Conservation (phyloP, 2,888 invertebrate genomes). For the Plebejus anna region DNA sequence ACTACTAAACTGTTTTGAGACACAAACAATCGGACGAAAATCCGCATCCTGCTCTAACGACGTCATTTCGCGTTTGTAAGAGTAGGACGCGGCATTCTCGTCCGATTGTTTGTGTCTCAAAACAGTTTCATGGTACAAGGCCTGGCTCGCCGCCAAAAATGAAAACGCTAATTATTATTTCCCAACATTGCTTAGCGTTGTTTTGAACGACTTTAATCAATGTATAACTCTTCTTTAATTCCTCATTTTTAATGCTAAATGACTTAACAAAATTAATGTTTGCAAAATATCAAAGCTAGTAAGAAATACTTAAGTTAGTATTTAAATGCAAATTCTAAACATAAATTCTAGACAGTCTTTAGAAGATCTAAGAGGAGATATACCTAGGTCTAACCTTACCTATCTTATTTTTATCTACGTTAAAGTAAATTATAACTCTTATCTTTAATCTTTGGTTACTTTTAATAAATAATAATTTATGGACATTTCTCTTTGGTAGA, state of each 20-base stretch:
- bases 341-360: conserved; percentile 16
- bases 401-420: background rate
- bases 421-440: background rate
- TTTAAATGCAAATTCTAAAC: conserved; percentile 7
- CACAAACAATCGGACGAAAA: too few relatives aligned
- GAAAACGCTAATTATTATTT: background rate
- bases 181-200: background rate
- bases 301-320: background rate
- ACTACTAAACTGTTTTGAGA: too few relatives aligned
- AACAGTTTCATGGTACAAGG: too few relatives aligned
- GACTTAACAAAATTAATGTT: background rate
- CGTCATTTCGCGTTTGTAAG: too few relatives aligned
- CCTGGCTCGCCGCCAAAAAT: background rate
- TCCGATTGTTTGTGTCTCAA: too few relatives aligned
- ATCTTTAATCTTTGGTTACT: background rate
- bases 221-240: background rate
- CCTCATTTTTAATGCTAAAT: background rate
- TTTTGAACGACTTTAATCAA: background rate
- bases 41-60: too few relatives aligned
- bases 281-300: background rate
- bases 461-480: background rate
- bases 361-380: background rate
- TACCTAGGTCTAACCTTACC: background rate
- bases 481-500: background rate
- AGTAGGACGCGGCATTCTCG: too few relatives aligned